Percentiles rank a stretch among this genome's conserved stretches.
These are phyloP conservation scores for Hirtodrosophila cameraria DNA, from an alignment of 2,888 invertebrate species.

Conservation along the genomic window DNA sequence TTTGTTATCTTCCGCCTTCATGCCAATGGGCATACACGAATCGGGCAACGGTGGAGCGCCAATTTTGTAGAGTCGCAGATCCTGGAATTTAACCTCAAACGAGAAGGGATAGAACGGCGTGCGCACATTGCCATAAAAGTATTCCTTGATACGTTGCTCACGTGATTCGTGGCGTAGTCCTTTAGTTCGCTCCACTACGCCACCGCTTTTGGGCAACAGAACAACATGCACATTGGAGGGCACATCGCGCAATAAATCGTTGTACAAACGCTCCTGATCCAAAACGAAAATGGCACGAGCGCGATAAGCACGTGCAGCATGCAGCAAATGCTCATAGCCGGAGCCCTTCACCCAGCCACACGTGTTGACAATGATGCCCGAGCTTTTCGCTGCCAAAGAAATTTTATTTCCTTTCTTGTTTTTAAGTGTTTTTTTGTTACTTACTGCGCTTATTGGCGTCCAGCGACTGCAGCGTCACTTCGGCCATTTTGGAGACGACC, in stretches of 20 bases:
- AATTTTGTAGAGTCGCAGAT: slow-evolving; percentile 96
- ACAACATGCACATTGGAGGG: slow-evolving; percentile 97
- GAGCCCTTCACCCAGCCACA: slow-evolving; percentile 98
- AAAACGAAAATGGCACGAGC: slow-evolving; percentile 97
- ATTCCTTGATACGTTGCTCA: slow-evolving; percentile 93
- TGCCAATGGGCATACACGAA: slow-evolving; percentile 98
- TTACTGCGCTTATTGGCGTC: slow-evolving; percentile 94
- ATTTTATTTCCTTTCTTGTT: not conserved
- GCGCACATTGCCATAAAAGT: slow-evolving; percentile 93
- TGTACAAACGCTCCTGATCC: slow-evolving; percentile 98
- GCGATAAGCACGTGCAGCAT: slow-evolving; percentile 96
- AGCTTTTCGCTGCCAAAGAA: slow-evolving; percentile 88
- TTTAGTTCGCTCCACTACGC: slow-evolving; percentile 94
- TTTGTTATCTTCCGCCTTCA: slow-evolving; percentile 95
- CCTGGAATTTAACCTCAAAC: slow-evolving; percentile 95
- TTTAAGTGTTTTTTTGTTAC: slow-evolving; percentile 9
- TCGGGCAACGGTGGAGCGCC: slow-evolving; percentile 96
- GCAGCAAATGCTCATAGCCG: slow-evolving; percentile 94
- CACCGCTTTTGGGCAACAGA: slow-evolving; percentile 97
- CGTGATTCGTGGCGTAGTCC: slow-evolving; percentile 89
- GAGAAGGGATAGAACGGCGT: slow-evolving; percentile 96
- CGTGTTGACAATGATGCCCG: slow-evolving; percentile 98
- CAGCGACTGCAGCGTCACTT: slow-evolving; percentile 92
- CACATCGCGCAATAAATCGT: slow-evolving; percentile 96
- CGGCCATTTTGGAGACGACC: slow-evolving; percentile 92